Percentiles rank a stretch among this genome's conserved stretches.
Conservation (phyloP, 30 jellyfish, hydroid and myxozoan genomes). For the Pseudorhiza aurosa region DNA sequence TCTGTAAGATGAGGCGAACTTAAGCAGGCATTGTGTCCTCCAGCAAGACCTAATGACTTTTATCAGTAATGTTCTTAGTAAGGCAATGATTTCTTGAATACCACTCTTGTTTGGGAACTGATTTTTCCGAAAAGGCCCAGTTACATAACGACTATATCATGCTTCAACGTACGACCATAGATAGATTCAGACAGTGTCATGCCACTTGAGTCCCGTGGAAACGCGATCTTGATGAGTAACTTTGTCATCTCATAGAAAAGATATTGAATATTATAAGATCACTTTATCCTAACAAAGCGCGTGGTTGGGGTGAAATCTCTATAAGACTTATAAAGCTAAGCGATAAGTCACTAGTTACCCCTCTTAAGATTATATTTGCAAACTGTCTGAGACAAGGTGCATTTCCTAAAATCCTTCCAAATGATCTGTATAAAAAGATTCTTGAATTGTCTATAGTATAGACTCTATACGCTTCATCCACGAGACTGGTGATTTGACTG, state of each 20-base stretch:
- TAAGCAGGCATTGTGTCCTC: neutral
- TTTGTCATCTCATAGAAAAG: neutral
- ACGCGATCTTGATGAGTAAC: neutral
- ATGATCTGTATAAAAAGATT: too few species aligned
- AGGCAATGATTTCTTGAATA: neutral
- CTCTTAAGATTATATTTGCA: neutral
- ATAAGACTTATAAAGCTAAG: neutral
- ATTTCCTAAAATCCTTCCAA: neutral
- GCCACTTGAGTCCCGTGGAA: neutral
- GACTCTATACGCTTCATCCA: too few species aligned
- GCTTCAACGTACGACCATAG: neutral
- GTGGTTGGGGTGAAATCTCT: neutral
- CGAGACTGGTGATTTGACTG: too few species aligned
- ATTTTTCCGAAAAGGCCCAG: neutral
- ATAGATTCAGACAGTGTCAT: neutral
- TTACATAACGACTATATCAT: neutral
- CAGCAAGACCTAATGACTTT: neutral
- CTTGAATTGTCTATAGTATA: too few species aligned
- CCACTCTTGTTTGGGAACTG: neutral
- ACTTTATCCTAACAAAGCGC: constrained; percentile 9
- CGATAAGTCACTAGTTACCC: neutral
- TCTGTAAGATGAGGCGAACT: neutral
- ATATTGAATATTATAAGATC: constrained; percentile 5
- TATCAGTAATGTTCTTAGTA: neutral
- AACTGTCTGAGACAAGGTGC: neutral